Conservation (phyloP, 2,888 invertebrate genomes). For the Strigamia transsilvanica region DNA sequence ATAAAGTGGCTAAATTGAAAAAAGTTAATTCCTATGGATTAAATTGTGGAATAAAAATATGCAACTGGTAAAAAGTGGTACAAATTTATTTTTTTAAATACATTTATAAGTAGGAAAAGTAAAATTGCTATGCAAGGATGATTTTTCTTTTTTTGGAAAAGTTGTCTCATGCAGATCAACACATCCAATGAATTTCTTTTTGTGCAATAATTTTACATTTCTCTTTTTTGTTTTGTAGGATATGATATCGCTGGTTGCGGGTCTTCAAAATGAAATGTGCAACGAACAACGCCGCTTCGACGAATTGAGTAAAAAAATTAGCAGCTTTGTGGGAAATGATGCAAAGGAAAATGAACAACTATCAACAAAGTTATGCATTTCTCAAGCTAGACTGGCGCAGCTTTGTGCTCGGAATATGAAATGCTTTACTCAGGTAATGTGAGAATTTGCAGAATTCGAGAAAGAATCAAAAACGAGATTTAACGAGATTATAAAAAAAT, state of each 20-base stretch:
- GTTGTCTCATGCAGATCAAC: no score
- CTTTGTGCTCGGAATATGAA: slow-evolving; percentile 65
- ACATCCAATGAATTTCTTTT: no score
- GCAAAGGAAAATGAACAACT: slow-evolving; percentile 62
- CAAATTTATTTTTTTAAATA: no score
- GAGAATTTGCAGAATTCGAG: no score
- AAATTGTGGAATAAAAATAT: no score
- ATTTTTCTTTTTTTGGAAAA: no score
- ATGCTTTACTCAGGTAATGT: slow-evolving; percentile 64
- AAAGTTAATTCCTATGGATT: no score
- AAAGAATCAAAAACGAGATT: no score
- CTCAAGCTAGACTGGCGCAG: slow-evolving; percentile 63
- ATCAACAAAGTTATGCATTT: slow-evolving; percentile 62
- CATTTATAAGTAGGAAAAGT: no score
- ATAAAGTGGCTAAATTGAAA: background rate
- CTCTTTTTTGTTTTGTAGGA: slow-evolving; percentile 24
- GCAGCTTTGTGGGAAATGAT: slow-evolving; percentile 59
- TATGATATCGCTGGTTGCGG: slow-evolving; percentile 63
- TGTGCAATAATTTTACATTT: background rate
- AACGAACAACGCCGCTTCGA: slow-evolving; percentile 64
- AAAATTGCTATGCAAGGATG: no score
- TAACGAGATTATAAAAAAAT: no score
- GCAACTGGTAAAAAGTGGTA: no score
- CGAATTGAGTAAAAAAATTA: slow-evolving; percentile 61
- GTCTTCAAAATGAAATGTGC: slow-evolving; percentile 65